Evolutionary conservation across 1,140 invertebrate genomes (phyloP).

Genomic region (Caenorhabditis tropicalis): DNA sequence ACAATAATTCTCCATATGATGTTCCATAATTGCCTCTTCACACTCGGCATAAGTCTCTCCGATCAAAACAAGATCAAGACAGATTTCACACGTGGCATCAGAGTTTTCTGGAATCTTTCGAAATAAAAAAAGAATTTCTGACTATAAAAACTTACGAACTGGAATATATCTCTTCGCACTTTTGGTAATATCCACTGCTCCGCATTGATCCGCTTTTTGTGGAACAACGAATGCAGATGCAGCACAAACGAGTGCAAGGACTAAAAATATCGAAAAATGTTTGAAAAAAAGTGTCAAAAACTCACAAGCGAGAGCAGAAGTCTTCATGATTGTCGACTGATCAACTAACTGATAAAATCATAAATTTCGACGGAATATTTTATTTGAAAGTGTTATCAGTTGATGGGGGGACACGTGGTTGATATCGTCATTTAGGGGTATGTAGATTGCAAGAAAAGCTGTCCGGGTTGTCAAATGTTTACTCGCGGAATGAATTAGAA

Average conservation of each 20-base stretch:
- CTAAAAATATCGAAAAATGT: not conserved
- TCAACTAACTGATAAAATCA: slow-evolving; percentile 20
- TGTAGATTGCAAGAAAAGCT: slow-evolving; percentile 16
- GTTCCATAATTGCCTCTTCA: slow-evolving; percentile 40
- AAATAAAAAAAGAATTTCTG: not conserved
- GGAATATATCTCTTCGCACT: slow-evolving; percentile 11
- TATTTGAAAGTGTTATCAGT: slow-evolving; percentile 19
- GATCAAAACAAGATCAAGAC: slow-evolving; percentile 50
- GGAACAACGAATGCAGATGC: slow-evolving; percentile 8
- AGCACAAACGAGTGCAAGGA: slow-evolving; percentile 12
- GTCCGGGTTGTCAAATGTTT: slow-evolving; percentile 18
- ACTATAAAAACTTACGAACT: slow-evolving; percentile 10
- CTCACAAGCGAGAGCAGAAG: slow-evolving; percentile 5
- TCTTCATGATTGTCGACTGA: slow-evolving; percentile 7
- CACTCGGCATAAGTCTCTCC: slow-evolving; percentile 50
- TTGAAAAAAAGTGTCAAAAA: not conserved
- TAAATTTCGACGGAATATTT: slow-evolving; percentile 1
- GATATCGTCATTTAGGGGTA: not conserved
- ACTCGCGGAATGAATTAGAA: not conserved
- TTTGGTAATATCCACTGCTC: slow-evolving; percentile 21
- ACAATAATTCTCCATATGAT: slow-evolving; percentile 39
- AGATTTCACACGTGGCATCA: slow-evolving; percentile 44
- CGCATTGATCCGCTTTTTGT: slow-evolving; percentile 26
- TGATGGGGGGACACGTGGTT: not conserved
- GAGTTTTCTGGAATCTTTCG: not conserved